Base-by-base conservation (phyloP, 2,113 vertebrate species). In the Forbesichthys papilliferus region DNA sequence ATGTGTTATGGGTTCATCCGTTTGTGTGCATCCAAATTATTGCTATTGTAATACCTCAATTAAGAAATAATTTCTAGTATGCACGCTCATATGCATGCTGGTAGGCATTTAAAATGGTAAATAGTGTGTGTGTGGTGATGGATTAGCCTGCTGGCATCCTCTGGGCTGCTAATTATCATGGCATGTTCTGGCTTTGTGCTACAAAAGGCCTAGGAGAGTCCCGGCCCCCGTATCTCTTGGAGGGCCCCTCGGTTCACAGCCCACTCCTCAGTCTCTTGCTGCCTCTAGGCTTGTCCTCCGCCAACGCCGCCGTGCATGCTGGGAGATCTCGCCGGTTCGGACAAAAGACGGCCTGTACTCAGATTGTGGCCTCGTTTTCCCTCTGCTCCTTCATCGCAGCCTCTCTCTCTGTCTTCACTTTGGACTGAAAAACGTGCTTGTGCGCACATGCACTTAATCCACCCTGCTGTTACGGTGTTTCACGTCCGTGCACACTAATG, bases 281-380 rank as follows among this genome's bases (percentile, higher is more conserved):
- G 27, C 42, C 61, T 14, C 12, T 33, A 20, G 10, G 10, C 14
- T 9, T 59, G 11, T 5, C 7, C 11, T 27, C 20, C 57, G 18
- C 57, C 71, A 18, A 36, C 49, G 33, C 27, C 36, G 65, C 80
- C 75, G 61, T 67, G 13, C 47, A 0, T 65, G 66, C 47, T 79
- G 78, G 80, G 80, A 77, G 80, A 58, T 59, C 60, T 66, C 51
- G 2, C 59, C 70, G 34, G 12, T 16, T 47, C 3, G 8, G 70
- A 87, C 84, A 87, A 87, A 85, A 83, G 80, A 66, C 3, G 0
- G 69, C 51, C 77, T 87, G 86, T 88, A 77, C 70, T 64, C 77
- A 77, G 84, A 14, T 73, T 75, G 68, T 51, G 49, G 56, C 68
- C 56, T 51, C 33, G 54, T 81, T 74, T 80, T 83, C 84, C 73